Conservation (phyloP, 2,888 invertebrate species). For the Hydriomena furcata region DNA sequence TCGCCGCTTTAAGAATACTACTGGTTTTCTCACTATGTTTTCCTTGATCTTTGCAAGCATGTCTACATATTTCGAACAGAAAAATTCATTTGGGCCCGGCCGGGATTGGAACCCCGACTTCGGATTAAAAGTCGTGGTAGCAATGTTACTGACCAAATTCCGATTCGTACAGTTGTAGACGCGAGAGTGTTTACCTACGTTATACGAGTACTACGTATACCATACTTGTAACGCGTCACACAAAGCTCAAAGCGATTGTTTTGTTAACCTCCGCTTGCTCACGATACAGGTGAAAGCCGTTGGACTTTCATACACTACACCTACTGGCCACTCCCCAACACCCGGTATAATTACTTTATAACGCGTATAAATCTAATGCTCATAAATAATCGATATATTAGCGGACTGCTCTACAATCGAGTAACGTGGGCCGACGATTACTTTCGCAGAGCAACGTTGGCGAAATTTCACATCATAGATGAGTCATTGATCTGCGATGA, state of each 20-base stretch:
- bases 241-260: slow-evolving; percentile 30
- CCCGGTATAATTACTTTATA: slow-evolving; percentile 22
- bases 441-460: slow-evolving; percentile 15
- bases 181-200: too few species aligned
- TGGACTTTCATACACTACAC: slow-evolving; percentile 36
- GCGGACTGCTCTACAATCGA: slow-evolving; percentile 14
- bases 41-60: too few species aligned
- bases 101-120: too few species aligned
- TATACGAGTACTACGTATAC: too few species aligned
- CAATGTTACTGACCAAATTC: too few species aligned
- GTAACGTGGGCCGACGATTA: slow-evolving; percentile 18
- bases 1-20: too few species aligned
- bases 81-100: too few species aligned
- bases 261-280: slow-evolving; percentile 28
- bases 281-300: slow-evolving; percentile 43
- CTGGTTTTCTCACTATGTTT: too few species aligned
- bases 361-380: slow-evolving; percentile 20
- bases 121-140: too few species aligned
- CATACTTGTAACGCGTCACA: slow-evolving; percentile 6
- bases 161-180: too few species aligned
- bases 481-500: neutral
- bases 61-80: too few species aligned
- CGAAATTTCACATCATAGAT: slow-evolving; percentile 16
- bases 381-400: slow-evolving; percentile 23
- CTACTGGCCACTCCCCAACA: slow-evolving; percentile 19